Base-by-base conservation (phyloP, 2,113 vertebrate genomes). In the Sigmodon hispidus region DNA sequence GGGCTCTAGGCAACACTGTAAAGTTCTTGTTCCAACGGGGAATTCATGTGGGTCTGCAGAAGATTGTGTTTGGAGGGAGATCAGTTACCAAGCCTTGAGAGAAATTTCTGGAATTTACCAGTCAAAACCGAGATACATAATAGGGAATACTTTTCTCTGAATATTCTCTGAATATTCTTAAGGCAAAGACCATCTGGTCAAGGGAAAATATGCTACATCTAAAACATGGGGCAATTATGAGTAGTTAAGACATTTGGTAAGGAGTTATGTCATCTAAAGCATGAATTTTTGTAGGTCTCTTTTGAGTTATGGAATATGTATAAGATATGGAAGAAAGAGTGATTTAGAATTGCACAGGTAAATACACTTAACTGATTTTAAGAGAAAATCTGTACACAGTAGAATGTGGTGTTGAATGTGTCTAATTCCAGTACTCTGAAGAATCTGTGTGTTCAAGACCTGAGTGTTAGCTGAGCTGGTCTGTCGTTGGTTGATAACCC, bases 391-490 rank as follows among this genome's bases (percentile, higher is more conserved):
- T 15, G 77, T 70, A 81, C 59, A 19, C n/a, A 83, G 80, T 31
- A 45, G 59, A n/a, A 29, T 31, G 15, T 45, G 26, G 5, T 67
- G 29, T 19, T 19, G 36, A 65, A n/a, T 36, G 45, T 15, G 17
- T 86, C 8, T 45, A 21, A 67, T 24, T 50, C 61, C 11, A 50
- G 63, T 43, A 50, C 83, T 67, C 36, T 15, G 11, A 75, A 17
- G 29, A 77, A 93, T 29, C 63, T 73, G 65, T 94, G 75, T 61
- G 80, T 50, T 86, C n/a, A 86, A 94, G 50, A 76, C 50, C 29
- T 70, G 36, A 52, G 15, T 45, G 67, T 70, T 83, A 77, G 3
- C 40, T 17, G 40, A 97, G 59, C 50, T 22, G 13, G 31, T 29
- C 48, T 69, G 70, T 45, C 26, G 40, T 86, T 13, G 45, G 36